Percentiles rank a stretch among this genome's conserved stretches.
phyloP scores from a whole-genome alignment of 2,113 vertebrate genomes.

The Oryzias melastigma region DNA sequence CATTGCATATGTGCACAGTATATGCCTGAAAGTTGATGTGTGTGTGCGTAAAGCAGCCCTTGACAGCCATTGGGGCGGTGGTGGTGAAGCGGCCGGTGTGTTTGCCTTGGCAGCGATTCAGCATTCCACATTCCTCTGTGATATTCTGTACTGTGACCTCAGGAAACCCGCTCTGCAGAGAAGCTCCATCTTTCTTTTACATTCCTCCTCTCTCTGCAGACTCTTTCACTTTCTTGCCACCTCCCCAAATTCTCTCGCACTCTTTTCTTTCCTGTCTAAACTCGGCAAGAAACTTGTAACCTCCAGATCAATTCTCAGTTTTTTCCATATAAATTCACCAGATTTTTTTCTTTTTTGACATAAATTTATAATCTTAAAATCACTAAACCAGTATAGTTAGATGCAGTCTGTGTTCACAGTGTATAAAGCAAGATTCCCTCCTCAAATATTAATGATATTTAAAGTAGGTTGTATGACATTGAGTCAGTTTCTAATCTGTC shows the following conservation, averaged over 20 bases:
- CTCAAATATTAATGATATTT: not conserved
- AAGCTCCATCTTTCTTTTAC: conserved; percentile 35
- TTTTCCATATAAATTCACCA: conserved; percentile 38
- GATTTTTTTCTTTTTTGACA: not conserved
- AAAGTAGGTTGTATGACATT: not conserved
- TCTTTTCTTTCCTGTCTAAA: conserved; percentile 12
- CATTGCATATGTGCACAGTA: conserved; percentile 32
- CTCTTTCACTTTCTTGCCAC: conserved; percentile 24
- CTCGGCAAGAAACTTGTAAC: too few species aligned
- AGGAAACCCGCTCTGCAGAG: conserved; percentile 72
- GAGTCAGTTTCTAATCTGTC: conserved; percentile 14
- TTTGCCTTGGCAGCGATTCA: conserved; percentile 74
- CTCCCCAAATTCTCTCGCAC: conserved; percentile 27
- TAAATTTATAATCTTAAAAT: conserved; percentile 18
- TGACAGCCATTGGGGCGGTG: conserved; percentile 69
- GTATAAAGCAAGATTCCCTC: conserved; percentile 13
- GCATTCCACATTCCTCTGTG: conserved; percentile 77
- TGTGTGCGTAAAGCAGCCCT: conserved; percentile 66
- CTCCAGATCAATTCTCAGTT: conserved; percentile 7
- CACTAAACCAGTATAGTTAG: conserved; percentile 22
- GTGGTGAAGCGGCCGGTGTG: conserved; percentile 63
- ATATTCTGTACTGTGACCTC: conserved; percentile 78
- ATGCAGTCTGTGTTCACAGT: conserved; percentile 25
- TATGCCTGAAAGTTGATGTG: conserved; percentile 47
- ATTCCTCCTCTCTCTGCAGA: conserved; percentile 22